Conservation (phyloP, 2,113 vertebrate species). For the Oncorhynchus masou region DNA sequence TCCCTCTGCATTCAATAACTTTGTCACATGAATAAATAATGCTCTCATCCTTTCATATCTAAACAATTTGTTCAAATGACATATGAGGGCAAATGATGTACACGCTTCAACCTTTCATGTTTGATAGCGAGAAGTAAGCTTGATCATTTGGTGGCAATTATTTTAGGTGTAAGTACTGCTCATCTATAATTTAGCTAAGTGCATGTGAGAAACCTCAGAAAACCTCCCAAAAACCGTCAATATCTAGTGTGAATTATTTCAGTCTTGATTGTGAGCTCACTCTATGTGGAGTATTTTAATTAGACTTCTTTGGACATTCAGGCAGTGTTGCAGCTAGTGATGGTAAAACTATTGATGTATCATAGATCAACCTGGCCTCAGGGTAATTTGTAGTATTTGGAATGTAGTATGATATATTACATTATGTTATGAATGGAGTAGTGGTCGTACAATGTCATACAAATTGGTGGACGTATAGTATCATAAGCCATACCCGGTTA, state of each 20-base stretch:
- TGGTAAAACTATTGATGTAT: no score
- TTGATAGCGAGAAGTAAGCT: not conserved
- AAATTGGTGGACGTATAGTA: no score
- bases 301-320: no score
- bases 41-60: constrained; percentile 1
- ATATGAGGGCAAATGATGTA: not conserved
- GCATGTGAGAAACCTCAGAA: not conserved
- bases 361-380: no score
- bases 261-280: not conserved
- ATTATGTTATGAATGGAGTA: no score
- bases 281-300: no score
- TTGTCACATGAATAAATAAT: constrained; percentile 32
- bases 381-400: no score
- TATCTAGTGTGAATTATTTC: not conserved
- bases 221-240: not conserved
- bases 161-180: not conserved
- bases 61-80: not conserved
- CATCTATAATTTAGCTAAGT: not conserved
- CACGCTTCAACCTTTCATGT: not conserved
- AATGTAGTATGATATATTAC: no score
- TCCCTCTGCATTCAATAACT: constrained; percentile 17
- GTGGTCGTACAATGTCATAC: no score
- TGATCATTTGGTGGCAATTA: not conserved
- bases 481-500: no score
- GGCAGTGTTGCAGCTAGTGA: no score